phyloP scores from a whole-genome alignment of 2,888 invertebrate species.

The Boloria selene region DNA sequence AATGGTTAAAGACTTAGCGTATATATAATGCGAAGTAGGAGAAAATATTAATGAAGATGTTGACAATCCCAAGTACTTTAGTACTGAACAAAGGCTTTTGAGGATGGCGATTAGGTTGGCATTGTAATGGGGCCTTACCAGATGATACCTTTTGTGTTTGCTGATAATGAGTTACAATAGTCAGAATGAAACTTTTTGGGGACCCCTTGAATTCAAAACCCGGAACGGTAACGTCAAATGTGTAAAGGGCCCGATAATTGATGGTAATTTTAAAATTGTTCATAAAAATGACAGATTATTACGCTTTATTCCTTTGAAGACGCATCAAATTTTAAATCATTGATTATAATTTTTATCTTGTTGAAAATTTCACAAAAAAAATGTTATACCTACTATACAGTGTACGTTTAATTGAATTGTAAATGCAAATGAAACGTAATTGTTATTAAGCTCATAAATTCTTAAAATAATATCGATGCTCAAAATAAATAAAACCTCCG shows the following conservation, averaged over 20 bases:
- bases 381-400: no score
- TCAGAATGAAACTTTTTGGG: slow-evolving; percentile 56
- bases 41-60: slow-evolving; percentile 73
- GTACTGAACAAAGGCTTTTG: slow-evolving; percentile 58
- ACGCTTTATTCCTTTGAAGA: not conserved
- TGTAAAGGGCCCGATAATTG: not conserved
- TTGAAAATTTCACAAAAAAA: no score
- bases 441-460: slow-evolving; percentile 10
- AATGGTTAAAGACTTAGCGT: slow-evolving; percentile 42
- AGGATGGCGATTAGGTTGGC: slow-evolving; percentile 52
- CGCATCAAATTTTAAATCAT: slow-evolving; percentile 4
- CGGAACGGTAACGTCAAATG: slow-evolving; percentile 21
- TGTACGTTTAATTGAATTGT: no score
- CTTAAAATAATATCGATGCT: slow-evolving; percentile 24
- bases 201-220: slow-evolving; percentile 38
- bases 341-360: no score
- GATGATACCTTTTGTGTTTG: slow-evolving; percentile 66
- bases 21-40: slow-evolving; percentile 42
- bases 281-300: not conserved
- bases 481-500: slow-evolving; percentile 39
- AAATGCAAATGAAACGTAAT: not conserved
- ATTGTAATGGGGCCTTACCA: slow-evolving; percentile 51
- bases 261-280: slow-evolving; percentile 15
- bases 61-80: slow-evolving; percentile 64
- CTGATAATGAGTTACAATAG: slow-evolving; percentile 61